Evolutionary conservation across 2,113 vertebrate genomes (phyloP), one percentile per base, ranked within the genome.

Genomic region (Antennarius striatus): DNA sequence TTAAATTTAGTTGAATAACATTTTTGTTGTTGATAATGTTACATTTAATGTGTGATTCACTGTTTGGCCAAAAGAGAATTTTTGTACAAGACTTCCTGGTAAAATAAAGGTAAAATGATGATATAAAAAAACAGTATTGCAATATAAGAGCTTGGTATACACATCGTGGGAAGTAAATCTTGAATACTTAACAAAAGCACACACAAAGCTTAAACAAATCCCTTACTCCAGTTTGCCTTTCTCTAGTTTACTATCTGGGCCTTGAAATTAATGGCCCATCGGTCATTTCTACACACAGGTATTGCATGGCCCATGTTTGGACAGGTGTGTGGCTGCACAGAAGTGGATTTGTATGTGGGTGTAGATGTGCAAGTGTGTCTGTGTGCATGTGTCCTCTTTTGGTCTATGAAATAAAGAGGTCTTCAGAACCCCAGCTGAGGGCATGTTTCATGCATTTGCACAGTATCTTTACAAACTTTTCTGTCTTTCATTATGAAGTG

Each of bases 291-390:
- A 77, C 56, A 59, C 77, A 76, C 55, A 2, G 10, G 63, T 67
- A 68, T 67, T 55, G 82, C 73, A 78, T 55, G 36, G 68, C 48
- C 71, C 39, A 13, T 93, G 87, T 93, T 93, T 92, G 85, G 79
- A 87, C 90, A 92, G 90, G 91, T 90, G 87, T 75, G 56, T 62
- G 32, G 32, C 32, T 36, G 73, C 68, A 63, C 58, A 59, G 40
- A 30, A 57, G 32, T 63, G 17, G 22, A 40, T 77, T 13, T 46
- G 28, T 70, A 11, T 62, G 13, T 51, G 30, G 51, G 56, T 55
- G 47, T 40, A 28, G 42, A 30, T 51, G 53, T 59, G 55, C 43
- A 42, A 29, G 29, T 32, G 28, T 60, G 17, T 57, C 63, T 55
- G 39, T 59, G 17, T 66, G 45, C 65, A 52, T 78, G 68, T 77